Evolutionary conservation across 1,140 invertebrate species (phyloP), one percentile per base, ranked within the genome.

Genomic region (Homarus americanus): DNA sequence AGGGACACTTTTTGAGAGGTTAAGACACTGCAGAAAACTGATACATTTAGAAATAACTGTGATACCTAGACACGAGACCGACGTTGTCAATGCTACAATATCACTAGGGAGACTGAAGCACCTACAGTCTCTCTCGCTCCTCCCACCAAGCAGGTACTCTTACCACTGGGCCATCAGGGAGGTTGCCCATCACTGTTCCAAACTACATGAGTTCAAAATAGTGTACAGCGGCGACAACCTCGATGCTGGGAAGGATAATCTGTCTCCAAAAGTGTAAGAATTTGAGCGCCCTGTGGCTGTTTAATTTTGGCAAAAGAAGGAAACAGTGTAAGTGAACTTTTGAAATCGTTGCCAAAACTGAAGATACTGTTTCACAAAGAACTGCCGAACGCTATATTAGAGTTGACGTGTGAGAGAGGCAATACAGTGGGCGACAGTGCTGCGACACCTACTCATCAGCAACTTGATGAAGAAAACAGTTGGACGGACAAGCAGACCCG

Each of bases 381-480:
- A 66, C 36, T 90, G 36, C 88, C 88, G 4, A 90, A 90, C 53
- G 88, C 82, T 12, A 90, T 90, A n/a, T 40, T 90, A n/a, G 88
- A 90, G 44, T 58, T 84, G 28, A 73, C 34, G 15, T 12, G 24
- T 10, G 49, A 36, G n/a, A 76, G 20, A n/a, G n/a, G n/a, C n/a
- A n/a, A n/a, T n/a, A n/a, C n/a, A n/a, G n/a, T n/a, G n/a, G n/a
- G n/a, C n/a, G n/a, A n/a, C n/a, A n/a, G n/a, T n/a, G n/a, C n/a
- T n/a, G 53, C 4, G 15, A 15, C 2, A 17, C 24, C 28, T 82
- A 36, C 10, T 24, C 20, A 72, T 0, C 34, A 69, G 9, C 34
- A 72, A 17, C 4, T 24, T 38, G 36, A 24, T 5, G n/a, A 12
- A 24, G 49, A 12, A 17, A 38, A 20, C 36, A 66, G 53, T 1